Evolutionary conservation across 2,113 vertebrate genomes (phyloP).

Genomic region (Typhlomys cinereus): DNA sequence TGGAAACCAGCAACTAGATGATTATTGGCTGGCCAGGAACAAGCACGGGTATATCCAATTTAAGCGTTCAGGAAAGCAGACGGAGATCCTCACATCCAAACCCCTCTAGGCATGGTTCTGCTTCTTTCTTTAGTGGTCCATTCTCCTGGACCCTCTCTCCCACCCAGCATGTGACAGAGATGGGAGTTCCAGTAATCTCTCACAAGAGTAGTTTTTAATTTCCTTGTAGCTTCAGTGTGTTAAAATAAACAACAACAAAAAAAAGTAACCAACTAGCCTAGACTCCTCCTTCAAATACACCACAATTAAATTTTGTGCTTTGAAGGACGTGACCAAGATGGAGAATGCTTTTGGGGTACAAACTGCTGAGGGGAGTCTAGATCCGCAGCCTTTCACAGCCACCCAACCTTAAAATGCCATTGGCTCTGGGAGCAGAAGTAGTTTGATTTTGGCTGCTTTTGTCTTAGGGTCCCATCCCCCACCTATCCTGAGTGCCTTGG

Average conservation of each 20-base stretch:
- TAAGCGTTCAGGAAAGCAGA: conserved; percentile 24
- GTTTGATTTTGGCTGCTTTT: conserved; percentile 45
- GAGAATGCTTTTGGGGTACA: background rate
- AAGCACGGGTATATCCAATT: background rate
- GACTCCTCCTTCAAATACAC: conserved; percentile 29
- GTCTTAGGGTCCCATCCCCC: conserved; percentile 66
- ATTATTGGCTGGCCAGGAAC: conserved; percentile 9
- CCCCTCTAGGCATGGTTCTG: background rate
- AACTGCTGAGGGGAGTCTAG: background rate
- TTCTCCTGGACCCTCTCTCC: conserved; percentile 11
- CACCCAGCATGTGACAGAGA: background rate
- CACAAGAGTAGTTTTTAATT: conserved; percentile 15
- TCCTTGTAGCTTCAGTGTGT: background rate
- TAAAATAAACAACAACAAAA: too few species aligned
- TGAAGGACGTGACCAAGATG: conserved; percentile 5
- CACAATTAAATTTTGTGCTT: conserved; percentile 39
- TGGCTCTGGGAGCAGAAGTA: background rate
- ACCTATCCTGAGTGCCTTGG: background rate
- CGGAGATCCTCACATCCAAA: background rate
- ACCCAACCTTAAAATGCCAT: conserved; percentile 1
- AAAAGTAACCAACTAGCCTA: background rate
- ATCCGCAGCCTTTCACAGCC: background rate
- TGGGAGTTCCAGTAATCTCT: background rate
- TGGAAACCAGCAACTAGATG: conserved; percentile 34
- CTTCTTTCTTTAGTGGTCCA: background rate